phyloP scores from a whole-genome alignment of 1,140 invertebrate genomes.

The Episyrphus balteatus region DNA sequence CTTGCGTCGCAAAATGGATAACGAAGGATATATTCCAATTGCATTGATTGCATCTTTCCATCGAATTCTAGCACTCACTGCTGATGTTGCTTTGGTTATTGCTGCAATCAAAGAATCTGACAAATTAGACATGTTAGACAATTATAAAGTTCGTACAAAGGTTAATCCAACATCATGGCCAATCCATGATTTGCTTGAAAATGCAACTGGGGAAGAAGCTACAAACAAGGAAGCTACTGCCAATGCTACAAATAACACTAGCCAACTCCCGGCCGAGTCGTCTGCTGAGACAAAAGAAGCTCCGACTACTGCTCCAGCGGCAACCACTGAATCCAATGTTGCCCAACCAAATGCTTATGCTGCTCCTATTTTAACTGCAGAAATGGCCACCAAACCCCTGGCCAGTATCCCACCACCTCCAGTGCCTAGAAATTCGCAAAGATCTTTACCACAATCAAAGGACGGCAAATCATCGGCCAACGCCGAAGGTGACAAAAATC shows the following conservation, averaged over 20 bases:
- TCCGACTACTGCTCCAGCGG: not conserved
- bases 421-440: constrained; percentile 42
- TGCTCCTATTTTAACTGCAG: constrained; percentile 26
- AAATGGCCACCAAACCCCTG: constrained; percentile 46
- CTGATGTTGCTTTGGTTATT: constrained; percentile 71
- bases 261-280: not conserved
- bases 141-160: constrained; percentile 69
- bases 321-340: not conserved
- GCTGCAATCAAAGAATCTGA: constrained; percentile 71
- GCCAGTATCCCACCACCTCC: constrained; percentile 53
- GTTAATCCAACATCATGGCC: constrained; percentile 79
- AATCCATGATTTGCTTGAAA: constrained; percentile 48
- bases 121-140: constrained; percentile 67
- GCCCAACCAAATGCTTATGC: not conserved
- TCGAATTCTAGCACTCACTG: constrained; percentile 77
- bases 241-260: constrained; percentile 10
- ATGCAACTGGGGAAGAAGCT: constrained; percentile 1
- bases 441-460: constrained; percentile 21
- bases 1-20: constrained; percentile 91
- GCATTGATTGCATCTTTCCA: constrained; percentile 92
- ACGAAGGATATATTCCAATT: constrained; percentile 85
- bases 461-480: constrained; percentile 13
- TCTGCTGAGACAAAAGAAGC: not conserved
- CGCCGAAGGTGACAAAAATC: constrained; percentile 10
- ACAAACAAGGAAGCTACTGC: constrained; percentile 9